Percentiles rank a stretch among this genome's conserved stretches.
These are phyloP conservation scores for Rattus rattus DNA, from an alignment of 2,113 vertebrate species.

Conservation along the genomic window DNA sequence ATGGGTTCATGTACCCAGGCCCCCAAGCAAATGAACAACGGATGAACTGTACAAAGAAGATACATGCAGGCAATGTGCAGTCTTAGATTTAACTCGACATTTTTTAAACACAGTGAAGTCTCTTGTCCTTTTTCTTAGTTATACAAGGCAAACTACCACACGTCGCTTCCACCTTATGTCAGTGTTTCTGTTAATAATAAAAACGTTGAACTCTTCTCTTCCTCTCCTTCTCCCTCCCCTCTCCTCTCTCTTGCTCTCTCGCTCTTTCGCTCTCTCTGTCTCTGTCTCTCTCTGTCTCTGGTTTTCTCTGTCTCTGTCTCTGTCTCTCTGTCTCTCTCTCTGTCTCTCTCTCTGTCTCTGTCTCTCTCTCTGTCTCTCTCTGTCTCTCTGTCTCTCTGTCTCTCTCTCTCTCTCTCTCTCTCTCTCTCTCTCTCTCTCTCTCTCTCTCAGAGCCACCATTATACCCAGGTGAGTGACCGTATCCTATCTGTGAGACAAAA, in stretches of 20 bases:
- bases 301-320: no score
- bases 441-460: not conserved
- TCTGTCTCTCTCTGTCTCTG: no score
- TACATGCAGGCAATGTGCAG: not conserved
- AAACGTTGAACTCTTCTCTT: not conserved
- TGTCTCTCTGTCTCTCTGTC: not conserved
- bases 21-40: not conserved
- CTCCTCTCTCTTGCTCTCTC: no score
- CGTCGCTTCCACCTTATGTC: not conserved
- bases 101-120: not conserved
- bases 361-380: not conserved
- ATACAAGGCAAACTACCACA: not conserved
- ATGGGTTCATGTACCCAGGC: not conserved
- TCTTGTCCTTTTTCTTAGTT: constrained; percentile 2
- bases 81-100: not conserved
- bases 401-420: not conserved
- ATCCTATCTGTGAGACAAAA: constrained; percentile 47
- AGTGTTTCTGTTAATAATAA: not conserved
- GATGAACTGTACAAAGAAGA: constrained; percentile 22
- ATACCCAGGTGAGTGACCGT: not conserved
- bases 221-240: not conserved
- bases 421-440: not conserved
- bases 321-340: no score
- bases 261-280: no score
- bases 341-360: no score